These are phyloP conservation scores for Neoascia interrupta DNA, from an alignment of 2,888 invertebrate species.

Conservation along the genomic window DNA sequence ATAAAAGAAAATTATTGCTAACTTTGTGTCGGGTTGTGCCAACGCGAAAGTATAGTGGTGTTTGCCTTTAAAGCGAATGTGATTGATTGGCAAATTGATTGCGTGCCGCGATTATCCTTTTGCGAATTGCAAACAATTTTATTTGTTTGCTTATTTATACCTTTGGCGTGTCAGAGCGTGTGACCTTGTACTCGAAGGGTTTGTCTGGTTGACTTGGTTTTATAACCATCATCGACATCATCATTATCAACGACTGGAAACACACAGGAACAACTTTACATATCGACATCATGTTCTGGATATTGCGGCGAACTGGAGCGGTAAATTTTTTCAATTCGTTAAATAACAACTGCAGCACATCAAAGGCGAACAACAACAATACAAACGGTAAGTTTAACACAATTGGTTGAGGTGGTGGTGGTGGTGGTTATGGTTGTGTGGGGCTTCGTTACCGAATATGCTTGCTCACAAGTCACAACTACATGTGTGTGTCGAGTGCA, in stretches of 20 bases:
- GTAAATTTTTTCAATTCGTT: conserved; percentile 76
- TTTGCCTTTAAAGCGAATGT: conserved; percentile 21
- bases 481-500: neutral
- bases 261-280: conserved; percentile 7
- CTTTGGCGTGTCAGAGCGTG: neutral
- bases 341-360: conserved; percentile 75
- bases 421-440: neutral
- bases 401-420: neutral
- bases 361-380: conserved; percentile 72
- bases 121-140: neutral
- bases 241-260: neutral
- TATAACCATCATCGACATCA: neutral
- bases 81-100: conserved; percentile 59
- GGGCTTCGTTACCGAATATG: too few species aligned
- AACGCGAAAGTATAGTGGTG: neutral
- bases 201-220: conserved; percentile 12
- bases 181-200: neutral
- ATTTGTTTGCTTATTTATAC: conserved; percentile 7
- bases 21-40: conserved; percentile 29
- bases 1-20: neutral
- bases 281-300: conserved; percentile 75
- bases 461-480: too few species aligned
- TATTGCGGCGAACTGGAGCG: conserved; percentile 76
- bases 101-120: conserved; percentile 38
- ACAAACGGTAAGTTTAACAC: conserved; percentile 71